Percentiles rank a stretch among this genome's conserved stretches.
Conservation (phyloP, 1,140 invertebrate genomes). For the Heliconius melpomene region DNA sequence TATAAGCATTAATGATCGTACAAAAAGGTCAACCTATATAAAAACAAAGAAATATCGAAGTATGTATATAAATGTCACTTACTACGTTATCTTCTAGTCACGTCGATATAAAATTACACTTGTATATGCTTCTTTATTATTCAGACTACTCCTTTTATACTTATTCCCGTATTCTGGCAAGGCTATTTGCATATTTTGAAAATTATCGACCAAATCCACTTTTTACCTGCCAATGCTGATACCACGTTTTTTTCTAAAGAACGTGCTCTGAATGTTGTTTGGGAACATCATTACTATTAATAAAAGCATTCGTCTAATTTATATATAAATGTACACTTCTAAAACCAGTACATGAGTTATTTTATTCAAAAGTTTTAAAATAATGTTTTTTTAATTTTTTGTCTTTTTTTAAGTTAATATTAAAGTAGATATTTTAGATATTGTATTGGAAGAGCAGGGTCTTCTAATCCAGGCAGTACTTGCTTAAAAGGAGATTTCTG, state of each 20-base stretch:
- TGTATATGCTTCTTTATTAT: slow-evolving; percentile 17
- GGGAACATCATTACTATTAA: not conserved
- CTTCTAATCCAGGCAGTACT: too few species aligned
- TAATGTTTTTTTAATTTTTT: too few species aligned
- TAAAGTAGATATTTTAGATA: too few species aligned
- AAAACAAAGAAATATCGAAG: not conserved
- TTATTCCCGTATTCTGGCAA: slow-evolving; percentile 24
- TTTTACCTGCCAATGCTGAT: slow-evolving; percentile 17
- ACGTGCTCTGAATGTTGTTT: slow-evolving; percentile 11
- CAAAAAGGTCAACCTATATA: not conserved
- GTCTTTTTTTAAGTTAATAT: too few species aligned
- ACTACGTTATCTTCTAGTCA: slow-evolving; percentile 3
- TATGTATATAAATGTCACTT: not conserved
- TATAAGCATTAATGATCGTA: not conserved
- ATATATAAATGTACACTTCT: not conserved
- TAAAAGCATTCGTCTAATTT: not conserved
- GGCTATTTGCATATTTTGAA: slow-evolving; percentile 28
- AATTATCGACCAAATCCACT: slow-evolving; percentile 18
- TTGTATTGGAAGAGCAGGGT: too few species aligned
- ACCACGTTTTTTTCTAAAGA: not conserved
- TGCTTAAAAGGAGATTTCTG: too few species aligned
- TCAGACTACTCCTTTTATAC: slow-evolving; percentile 36
- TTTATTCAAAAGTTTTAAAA: not conserved
- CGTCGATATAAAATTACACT: slow-evolving; percentile 11
- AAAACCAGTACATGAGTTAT: not conserved